Evolutionary conservation across 2,888 invertebrate genomes (phyloP).

Genomic region (Epistrophe grossulariae): DNA sequence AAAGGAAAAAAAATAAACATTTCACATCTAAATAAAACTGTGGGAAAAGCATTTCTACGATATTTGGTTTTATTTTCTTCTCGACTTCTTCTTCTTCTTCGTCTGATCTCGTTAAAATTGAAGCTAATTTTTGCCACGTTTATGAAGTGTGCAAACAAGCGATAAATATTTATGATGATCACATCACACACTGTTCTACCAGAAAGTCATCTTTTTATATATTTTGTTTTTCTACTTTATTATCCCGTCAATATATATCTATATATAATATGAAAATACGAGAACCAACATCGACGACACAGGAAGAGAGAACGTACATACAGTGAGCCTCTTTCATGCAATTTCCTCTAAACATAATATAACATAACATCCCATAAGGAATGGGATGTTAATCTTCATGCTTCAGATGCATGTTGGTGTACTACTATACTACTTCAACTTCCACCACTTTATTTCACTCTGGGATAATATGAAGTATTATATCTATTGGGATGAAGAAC

Average conservation of each 20-base stretch:
- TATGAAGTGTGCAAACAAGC: slow-evolving; percentile 74
- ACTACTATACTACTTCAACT: slow-evolving; percentile 9
- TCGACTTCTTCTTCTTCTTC: slow-evolving; percentile 12
- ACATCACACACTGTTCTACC: slow-evolving; percentile 37
- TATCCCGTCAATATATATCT: slow-evolving; percentile 45
- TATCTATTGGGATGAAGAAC: slow-evolving; percentile 24
- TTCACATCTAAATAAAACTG: neutral
- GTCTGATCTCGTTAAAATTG: slow-evolving; percentile 47
- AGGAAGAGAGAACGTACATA: slow-evolving; percentile 45
- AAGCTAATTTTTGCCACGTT: slow-evolving; percentile 72
- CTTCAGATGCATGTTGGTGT: slow-evolving; percentile 68
- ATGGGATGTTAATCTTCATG: slow-evolving; percentile 73
- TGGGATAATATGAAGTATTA: slow-evolving; percentile 41
- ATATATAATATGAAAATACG: neutral
- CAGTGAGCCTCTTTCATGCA: slow-evolving; percentile 62
- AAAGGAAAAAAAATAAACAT: neutral
- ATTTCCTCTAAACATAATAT: slow-evolving; percentile 48
- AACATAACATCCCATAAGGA: slow-evolving; percentile 17
- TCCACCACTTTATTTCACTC: slow-evolving; percentile 20
- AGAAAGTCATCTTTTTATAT: slow-evolving; percentile 42
- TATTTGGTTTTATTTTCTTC: slow-evolving; percentile 1
- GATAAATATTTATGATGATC: slow-evolving; percentile 75
- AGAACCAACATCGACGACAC: no score
- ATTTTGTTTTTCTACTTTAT: slow-evolving; percentile 52
- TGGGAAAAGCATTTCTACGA: neutral